Base-by-base conservation (phyloP, 2,113 vertebrate genomes). In the Oreochromis niloticus region DNA sequence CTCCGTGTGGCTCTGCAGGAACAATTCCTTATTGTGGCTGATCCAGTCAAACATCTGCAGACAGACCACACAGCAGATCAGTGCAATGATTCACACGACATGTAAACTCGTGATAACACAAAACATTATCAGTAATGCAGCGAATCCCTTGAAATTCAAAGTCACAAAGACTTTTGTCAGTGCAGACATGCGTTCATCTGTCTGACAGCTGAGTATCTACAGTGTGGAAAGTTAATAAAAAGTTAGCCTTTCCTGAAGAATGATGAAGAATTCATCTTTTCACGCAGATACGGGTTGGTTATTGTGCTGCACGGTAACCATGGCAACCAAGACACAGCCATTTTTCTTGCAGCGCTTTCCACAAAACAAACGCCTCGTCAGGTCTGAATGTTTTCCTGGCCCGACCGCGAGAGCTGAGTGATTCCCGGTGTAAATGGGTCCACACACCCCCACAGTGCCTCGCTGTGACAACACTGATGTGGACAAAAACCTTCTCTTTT, bases 1-100 rank as follows among this genome's bases (percentile, higher is more conserved):
- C 96, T 99, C 99, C 0, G 99, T 99, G 95, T 99, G 98, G 91
- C 97, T 98, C 96, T 99, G 98, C 32, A 99, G 97, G 94, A 99
- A 99, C 92, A 99, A 87, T 52, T 99, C 98, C 86, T 99, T 99
- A 94, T 99, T 99, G 97, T 99, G 98, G 94, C 97, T 98, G 97
- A 99, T 99, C 99, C 99, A 99, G 96, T 99, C 98, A 2, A 99
- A 99, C 99, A 99, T 99, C 99, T 99, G 91, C 48, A 71, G 4
- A 32, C 52, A 88, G 8, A 82, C 30, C 57, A 87, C 27, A 84
- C n/a, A 55, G 7, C 46, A 57, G 46, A 32, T 32, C 27, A 68
- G 34, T 5, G 19, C 11, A 78, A 1, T 12, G 14, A 75, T 48
- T 30, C 46, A 71, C 32, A 71, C 0, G 6, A 56, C 34, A 22